These are phyloP conservation scores for Perccottus glenii DNA, from an alignment of 2,113 vertebrate species.

Conservation along the genomic window DNA sequence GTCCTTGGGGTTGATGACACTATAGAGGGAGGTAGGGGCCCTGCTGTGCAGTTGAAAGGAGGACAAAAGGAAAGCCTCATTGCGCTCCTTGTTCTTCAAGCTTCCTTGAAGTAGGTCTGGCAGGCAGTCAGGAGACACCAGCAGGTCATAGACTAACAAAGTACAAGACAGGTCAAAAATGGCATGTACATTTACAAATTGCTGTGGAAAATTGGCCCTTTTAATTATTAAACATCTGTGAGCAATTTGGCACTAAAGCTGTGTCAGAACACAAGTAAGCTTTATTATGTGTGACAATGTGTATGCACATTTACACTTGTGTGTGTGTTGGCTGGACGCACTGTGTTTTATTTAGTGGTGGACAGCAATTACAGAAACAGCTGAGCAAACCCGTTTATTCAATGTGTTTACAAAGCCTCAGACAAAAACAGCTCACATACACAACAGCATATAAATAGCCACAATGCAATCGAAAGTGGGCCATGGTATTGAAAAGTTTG, in stretches of 20 bases:
- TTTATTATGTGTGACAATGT: constrained; percentile 56
- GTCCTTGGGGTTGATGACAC: constrained; percentile 86
- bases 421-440: background rate
- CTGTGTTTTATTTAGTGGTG: constrained; percentile 58
- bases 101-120: constrained; percentile 84
- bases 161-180: constrained; percentile 30
- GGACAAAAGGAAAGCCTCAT: constrained; percentile 87
- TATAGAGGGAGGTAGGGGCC: constrained; percentile 85
- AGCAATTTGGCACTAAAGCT: constrained; percentile 14
- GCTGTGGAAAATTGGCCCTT: background rate
- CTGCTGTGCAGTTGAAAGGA: constrained; percentile 88
- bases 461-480: background rate
- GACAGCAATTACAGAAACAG: constrained; percentile 44
- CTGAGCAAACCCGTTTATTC: constrained; percentile 44
- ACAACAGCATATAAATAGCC: constrained; percentile 10
- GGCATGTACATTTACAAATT: background rate
- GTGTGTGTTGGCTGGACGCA: constrained; percentile 33
- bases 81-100: constrained; percentile 82
- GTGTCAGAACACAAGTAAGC: constrained; percentile 32
- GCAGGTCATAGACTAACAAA: constrained; percentile 90
- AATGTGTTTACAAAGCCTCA: constrained; percentile 13
- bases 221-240: constrained; percentile 2
- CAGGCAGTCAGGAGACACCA: constrained; percentile 86
- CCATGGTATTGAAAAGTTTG: constrained; percentile 2
- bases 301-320: constrained; percentile 9